phyloP scores from a whole-genome alignment of 2,797 vertebrate species.

The Chlorospingus semifuscus region DNA sequence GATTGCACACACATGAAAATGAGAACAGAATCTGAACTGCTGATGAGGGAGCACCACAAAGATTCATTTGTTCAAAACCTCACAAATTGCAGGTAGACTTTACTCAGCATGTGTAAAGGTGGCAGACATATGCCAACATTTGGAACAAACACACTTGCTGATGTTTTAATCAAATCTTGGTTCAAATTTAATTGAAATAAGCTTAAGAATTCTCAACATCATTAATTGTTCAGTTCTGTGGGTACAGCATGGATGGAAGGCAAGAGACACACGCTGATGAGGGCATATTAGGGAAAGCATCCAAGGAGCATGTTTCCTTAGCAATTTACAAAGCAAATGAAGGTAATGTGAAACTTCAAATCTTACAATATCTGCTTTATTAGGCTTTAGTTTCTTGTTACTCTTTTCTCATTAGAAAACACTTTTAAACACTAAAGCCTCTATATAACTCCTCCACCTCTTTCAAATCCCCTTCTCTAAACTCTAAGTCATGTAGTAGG shows the following conservation, averaged over 20 bases:
- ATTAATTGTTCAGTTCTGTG: background rate
- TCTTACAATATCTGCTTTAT: constrained; percentile 57
- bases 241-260: background rate
- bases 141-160: background rate
- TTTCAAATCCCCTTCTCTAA: constrained; percentile 27
- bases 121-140: background rate
- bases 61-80: background rate
- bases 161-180: background rate
- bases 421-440: constrained; percentile 49
- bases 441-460: constrained; percentile 5
- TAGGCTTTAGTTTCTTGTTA: constrained; percentile 58
- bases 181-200: constrained; percentile 16
- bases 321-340: constrained; percentile 59
- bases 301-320: constrained; percentile 13
- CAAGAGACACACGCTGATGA: background rate
- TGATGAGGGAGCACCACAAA: background rate
- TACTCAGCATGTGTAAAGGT: constrained; percentile 4
- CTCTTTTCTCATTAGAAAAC: constrained; percentile 48
- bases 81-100: background rate
- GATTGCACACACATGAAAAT: background rate
- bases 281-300: background rate
- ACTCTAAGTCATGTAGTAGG: background rate
- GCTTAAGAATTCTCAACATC: background rate
- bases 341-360: constrained; percentile 40
- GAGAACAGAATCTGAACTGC: background rate